Evolutionary conservation across 2,113 vertebrate species (phyloP), one percentile per base, ranked within the genome.

Genomic region (Xyliphius kryptos): DNA sequence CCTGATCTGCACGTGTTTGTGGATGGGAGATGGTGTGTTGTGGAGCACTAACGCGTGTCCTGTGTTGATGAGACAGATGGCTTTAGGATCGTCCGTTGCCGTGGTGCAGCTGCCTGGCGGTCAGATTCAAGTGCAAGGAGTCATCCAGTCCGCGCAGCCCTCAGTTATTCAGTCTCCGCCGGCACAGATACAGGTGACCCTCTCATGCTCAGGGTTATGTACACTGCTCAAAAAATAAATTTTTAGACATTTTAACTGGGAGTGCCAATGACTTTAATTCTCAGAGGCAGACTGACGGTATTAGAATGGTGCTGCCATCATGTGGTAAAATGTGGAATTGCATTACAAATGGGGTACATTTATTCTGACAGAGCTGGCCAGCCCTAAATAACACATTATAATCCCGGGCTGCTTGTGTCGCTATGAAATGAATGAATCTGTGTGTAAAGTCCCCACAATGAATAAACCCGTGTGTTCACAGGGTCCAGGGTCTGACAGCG

Each of bases 161-260:
- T 99, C 96, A 17, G 96, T 99, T 73, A 99, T 99, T 78, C 96
- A 99, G 83, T 93, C 95, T 69, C 96, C 95, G 63, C 93, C 93
- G 77, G 90, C 96, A 76, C 95, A 99, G 76, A 91, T 92, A 60
- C 96, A 98, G 91, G 96, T 99, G 81, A 81, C 48, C 21, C 54
- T 36, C 41, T 14, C 11, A 15, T 46, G 15, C 12, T 14, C 20
- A 17, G 11, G 17, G 21, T 44, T 5, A n/a, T 21, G 17, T 19
- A 6, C 17, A 2, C 8, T 52, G n/a, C n/a, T n/a, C n/a, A n/a
- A n/a, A n/a, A n/a, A n/a, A n/a, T n/a, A n/a, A n/a, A n/a, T n/a
- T n/a, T n/a, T n/a, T n/a, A n/a, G n/a, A n/a, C n/a, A n/a, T n/a
- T n/a, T n/a, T n/a, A n/a, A n/a, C n/a, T n/a, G n/a, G n/a, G n/a